Base-by-base conservation (phyloP, 1,140 invertebrate genomes). In the Xylocopa sonorina region DNA sequence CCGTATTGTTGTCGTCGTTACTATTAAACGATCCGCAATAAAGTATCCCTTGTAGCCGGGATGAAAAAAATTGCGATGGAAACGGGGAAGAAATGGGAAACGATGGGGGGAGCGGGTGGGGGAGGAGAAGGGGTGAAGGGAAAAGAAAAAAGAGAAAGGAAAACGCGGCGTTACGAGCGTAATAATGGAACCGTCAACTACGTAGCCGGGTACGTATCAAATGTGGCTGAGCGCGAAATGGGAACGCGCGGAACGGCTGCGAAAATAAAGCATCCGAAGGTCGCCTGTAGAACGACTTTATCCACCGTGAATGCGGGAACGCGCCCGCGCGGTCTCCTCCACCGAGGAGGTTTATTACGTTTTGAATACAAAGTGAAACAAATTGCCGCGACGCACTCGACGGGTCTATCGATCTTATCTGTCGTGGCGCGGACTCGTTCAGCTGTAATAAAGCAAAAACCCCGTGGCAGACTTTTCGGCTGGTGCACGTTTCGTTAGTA, bases 281-380 rank as follows among this genome's bases (percentile, higher is more conserved):
- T 71, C n/a, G n/a, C n/a, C 27, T n/a, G 38, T 38, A n/a, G 10
- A 34, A 77, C 53, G 64, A 60, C 74, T 69, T 69, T 69, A 69
- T 77, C 24, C 74, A 58, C 16, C 16, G 53, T 77, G 12, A 27
- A 12, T 50, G n/a, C 46, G 41, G 38, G 38, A 14, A 7, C 7
- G 5, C 10, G 5, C 38, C n/a, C 16, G 9, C 63, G 18, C 46
- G 6, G 16, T 3, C n/a, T n/a, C 34, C 21, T n/a, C n/a, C n/a
- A n/a, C n/a, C n/a, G n/a, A n/a, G n/a, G n/a, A n/a, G 73, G 64
- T 50, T 69, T 77, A 60, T 77, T 77, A 69, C 66, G 71, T 69
- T 69, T 77, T 58, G 64, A 69, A 60, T 69, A 69, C 75, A 77
- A 60, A 77, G 75, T 60, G 66, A 77, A 77, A 77, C 66, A 69